Evolutionary conservation across 2,888 invertebrate species (phyloP).

Genomic region (Tiphia femorata): DNA sequence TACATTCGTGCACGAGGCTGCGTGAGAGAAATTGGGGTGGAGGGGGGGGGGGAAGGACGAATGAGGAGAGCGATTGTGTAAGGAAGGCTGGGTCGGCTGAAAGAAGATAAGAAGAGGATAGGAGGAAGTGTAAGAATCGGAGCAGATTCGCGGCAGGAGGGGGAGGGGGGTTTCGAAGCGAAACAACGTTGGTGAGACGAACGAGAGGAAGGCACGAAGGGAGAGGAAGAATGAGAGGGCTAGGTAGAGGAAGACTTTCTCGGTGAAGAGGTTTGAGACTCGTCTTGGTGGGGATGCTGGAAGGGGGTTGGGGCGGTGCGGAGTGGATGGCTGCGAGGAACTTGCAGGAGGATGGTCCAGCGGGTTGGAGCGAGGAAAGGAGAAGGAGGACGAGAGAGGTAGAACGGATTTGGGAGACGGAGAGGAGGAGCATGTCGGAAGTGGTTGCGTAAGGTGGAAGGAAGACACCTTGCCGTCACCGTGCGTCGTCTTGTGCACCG

Average conservation of each 20-base stretch:
- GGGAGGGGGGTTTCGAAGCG: background rate
- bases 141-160: too few species aligned
- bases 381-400: background rate
- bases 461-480: too few species aligned
- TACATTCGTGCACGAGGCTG: background rate
- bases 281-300: conserved; percentile 12
- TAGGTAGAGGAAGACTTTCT: conserved; percentile 3
- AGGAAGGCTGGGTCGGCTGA: background rate
- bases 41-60: conserved; percentile 6
- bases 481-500: too few species aligned
- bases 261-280: too few species aligned
- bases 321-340: background rate
- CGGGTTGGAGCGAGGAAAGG: background rate
- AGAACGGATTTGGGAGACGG: background rate
- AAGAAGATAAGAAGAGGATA: background rate
- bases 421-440: background rate
- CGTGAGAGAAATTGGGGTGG: conserved; percentile 1
- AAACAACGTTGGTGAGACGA: background rate
- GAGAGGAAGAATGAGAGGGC: background rate
- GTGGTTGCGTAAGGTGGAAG: background rate
- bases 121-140: too few species aligned
- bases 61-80: background rate
- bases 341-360: background rate
- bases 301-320: background rate
- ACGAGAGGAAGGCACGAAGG: conserved; percentile 1